These are phyloP conservation scores for Cephus sareptanus DNA, from an alignment of 2,888 invertebrate species.

Conservation along the genomic window DNA sequence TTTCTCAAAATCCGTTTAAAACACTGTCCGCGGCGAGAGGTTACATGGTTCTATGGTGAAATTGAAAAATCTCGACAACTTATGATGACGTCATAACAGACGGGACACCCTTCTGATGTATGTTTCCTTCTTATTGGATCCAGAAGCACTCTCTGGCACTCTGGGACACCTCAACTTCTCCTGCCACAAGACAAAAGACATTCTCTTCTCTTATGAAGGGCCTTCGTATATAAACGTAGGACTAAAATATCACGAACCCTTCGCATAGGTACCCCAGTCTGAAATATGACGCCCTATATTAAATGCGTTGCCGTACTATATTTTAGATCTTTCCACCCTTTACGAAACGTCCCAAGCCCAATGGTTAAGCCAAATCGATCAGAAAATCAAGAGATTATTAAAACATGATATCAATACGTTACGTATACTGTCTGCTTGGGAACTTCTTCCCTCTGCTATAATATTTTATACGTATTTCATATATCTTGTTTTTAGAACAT, in stretches of 20 bases:
- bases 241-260: constrained; percentile 28
- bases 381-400: constrained; percentile 48
- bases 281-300: constrained; percentile 47
- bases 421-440: neutral
- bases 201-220: constrained; percentile 24
- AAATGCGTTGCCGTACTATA: constrained; percentile 35
- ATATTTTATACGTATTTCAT: neutral
- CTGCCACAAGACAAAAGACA: constrained; percentile 33
- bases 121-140: constrained; percentile 26
- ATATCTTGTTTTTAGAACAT: neutral
- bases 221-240: constrained; percentile 19
- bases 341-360: constrained; percentile 1
- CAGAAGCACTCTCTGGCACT: constrained; percentile 20
- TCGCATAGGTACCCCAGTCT: constrained; percentile 17
- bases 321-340: constrained; percentile 36
- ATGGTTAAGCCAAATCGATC: constrained; percentile 39
- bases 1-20: constrained; percentile 12
- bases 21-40: neutral
- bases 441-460: neutral
- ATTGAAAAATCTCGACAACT: constrained; percentile 29
- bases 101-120: constrained; percentile 13
- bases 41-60: constrained; percentile 11
- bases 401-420: constrained; percentile 32
- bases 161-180: constrained; percentile 7
- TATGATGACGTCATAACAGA: constrained; percentile 25